Conservation (phyloP, 1,140 invertebrate species). For the Geopemphigus sp. region DNA sequence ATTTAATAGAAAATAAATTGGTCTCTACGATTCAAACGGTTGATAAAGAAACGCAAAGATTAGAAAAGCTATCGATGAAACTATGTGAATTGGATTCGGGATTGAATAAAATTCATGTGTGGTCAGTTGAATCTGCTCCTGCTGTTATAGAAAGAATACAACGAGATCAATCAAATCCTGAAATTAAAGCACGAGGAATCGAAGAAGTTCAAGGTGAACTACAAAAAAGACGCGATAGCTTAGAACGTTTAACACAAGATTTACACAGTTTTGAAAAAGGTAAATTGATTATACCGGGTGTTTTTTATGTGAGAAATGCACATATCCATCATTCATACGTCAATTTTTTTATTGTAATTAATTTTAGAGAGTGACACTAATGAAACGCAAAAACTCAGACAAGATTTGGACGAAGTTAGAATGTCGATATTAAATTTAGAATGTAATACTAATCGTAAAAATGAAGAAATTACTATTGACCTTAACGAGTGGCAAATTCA, state of each 20-base stretch:
- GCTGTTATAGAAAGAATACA: constrained; percentile 48
- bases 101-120: constrained; percentile 45
- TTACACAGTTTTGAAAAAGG: constrained; percentile 38
- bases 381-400: constrained; percentile 37
- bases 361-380: constrained; percentile 38
- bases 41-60: constrained; percentile 42
- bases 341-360: neutral
- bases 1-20: constrained; percentile 41
- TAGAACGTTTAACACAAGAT: constrained; percentile 39
- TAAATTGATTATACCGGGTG: neutral
- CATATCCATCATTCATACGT: no score
- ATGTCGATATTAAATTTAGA: constrained; percentile 38
- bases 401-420: constrained; percentile 44
- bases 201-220: constrained; percentile 39
- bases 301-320: no score
- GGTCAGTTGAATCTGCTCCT: constrained; percentile 51
- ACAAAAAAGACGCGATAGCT: constrained; percentile 33
- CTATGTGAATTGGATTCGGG: constrained; percentile 49
- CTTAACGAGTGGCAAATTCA: constrained; percentile 68
- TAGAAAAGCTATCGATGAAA: constrained; percentile 48
- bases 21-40: constrained; percentile 45
- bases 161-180: constrained; percentile 26
- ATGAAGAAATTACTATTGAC: constrained; percentile 70
- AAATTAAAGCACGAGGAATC: constrained; percentile 35
- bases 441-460: constrained; percentile 52